Conservation (phyloP, 2,888 invertebrate species). For the Mimachlamys varia region DNA sequence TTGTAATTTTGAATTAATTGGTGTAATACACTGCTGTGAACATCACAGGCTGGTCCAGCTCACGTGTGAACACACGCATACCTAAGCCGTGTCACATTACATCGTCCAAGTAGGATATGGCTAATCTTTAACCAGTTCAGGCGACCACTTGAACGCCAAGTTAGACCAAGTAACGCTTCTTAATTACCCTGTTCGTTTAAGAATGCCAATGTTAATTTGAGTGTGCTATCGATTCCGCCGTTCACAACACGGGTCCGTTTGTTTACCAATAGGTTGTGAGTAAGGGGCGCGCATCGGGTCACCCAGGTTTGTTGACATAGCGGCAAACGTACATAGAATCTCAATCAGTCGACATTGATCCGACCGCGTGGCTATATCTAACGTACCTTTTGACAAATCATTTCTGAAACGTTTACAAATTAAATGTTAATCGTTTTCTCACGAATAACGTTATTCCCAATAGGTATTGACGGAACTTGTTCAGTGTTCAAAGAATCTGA, state of each 20-base stretch:
- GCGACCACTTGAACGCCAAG: neutral
- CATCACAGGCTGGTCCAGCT: neutral
- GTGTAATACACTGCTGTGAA: too few species aligned
- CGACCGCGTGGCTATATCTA: neutral
- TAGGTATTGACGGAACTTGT: neutral
- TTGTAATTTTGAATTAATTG: too few species aligned
- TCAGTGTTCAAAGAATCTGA: neutral
- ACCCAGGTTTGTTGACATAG: neutral
- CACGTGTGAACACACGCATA: neutral
- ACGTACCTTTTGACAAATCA: neutral
- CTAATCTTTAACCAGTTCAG: neutral
- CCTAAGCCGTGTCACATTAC: neutral
- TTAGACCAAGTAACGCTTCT: constrained; percentile 29
- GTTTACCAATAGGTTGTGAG: constrained; percentile 8
- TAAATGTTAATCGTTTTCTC: neutral
- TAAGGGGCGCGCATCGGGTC: neutral
- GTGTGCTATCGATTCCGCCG: constrained; percentile 10
- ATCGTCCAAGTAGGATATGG: neutral
- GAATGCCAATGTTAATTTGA: constrained; percentile 25
- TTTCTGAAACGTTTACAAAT: neutral
- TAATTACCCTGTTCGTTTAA: constrained; percentile 29
- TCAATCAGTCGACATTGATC: constrained; percentile 4
- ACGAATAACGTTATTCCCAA: neutral
- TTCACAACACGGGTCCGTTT: neutral
- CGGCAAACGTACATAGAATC: neutral